Base-by-base conservation (phyloP, 2,113 vertebrate species). In the Argyrosomus japonicus region DNA sequence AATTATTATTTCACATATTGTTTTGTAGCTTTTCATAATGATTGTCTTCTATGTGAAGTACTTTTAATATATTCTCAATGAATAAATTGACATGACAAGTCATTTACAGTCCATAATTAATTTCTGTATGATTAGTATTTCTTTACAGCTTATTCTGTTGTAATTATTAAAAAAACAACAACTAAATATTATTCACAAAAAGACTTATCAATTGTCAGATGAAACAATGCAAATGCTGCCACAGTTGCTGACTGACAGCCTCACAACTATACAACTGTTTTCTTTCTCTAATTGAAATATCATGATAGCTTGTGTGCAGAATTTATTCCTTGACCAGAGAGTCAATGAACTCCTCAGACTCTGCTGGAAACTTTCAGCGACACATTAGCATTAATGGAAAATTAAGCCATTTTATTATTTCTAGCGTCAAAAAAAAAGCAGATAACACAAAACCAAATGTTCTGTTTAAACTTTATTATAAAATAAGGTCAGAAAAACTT, bases 251-350 rank as follows among this genome's bases (percentile, higher is more conserved):
- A 83, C 13, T 72, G 88, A 83, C 77, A 77, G 72, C 57, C 36
- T 57, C 29, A 32, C 67, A 72, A 58, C 60, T 79, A 53, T 56
- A 67, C 2, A n/a, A 68, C 47, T 12, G 7, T 27, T 85, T 75
- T 79, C 64, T 83, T 8, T 18, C 77, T 78, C 48, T 81, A 88
- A 86, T 76, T 81, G 74, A 83, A 79, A 87, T 54, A 54, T 71
- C 77, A 58, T 23, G 27, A 81, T 48, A 19, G 62, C 18, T 58
- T 10, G 47, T 78, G 74, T 3, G 47, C 58, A 2, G 54, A 75
- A 75, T 77, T 71, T 43, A 36, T 23, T 76, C 79, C 71, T 27
- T 17, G 75, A 74, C 73, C 68, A n/a, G 7, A 5, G 63, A 82
- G 71, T 80, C 56, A 54, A 70, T 48, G 14, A 45, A 70, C 27